These are phyloP conservation scores for Campodea augens DNA, from an alignment of 1,140 invertebrate species.

Conservation along the genomic window DNA sequence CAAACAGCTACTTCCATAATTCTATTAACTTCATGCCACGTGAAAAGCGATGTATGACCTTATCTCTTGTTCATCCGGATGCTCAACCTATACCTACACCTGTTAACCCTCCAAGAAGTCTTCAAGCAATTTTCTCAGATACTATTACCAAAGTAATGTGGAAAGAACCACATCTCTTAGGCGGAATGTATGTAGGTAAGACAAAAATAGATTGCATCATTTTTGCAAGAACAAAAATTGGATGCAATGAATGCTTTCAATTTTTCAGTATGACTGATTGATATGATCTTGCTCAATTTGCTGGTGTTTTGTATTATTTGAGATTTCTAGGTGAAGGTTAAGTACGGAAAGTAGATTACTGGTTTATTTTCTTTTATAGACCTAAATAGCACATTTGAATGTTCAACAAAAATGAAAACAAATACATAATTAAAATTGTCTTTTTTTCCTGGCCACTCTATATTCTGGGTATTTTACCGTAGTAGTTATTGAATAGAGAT, in stretches of 20 bases:
- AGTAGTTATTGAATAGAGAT: too few species aligned
- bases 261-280: too few species aligned
- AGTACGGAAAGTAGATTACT: too few species aligned
- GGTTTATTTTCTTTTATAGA: too few species aligned
- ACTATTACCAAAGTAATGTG: conserved; percentile 55
- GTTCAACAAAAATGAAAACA: too few species aligned
- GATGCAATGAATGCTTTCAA: background rate
- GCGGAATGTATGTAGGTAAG: conserved; percentile 38
- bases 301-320: too few species aligned
- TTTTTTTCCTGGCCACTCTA: too few species aligned
- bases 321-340: too few species aligned
- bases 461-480: too few species aligned
- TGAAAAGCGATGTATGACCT: conserved; percentile 26
- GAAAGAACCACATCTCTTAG: conserved; percentile 50
- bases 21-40: conserved; percentile 31
- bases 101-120: conserved; percentile 47
- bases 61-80: conserved; percentile 38
- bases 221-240: conserved; percentile 1
- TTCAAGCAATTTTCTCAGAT: conserved; percentile 57
- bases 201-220: background rate
- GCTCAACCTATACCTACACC: conserved; percentile 56
- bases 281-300: too few species aligned
- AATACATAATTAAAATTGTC: too few species aligned
- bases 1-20: conserved; percentile 53
- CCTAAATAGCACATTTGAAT: too few species aligned